phyloP scores from a whole-genome alignment of 1,140 invertebrate genomes.

The Atta colombica region DNA sequence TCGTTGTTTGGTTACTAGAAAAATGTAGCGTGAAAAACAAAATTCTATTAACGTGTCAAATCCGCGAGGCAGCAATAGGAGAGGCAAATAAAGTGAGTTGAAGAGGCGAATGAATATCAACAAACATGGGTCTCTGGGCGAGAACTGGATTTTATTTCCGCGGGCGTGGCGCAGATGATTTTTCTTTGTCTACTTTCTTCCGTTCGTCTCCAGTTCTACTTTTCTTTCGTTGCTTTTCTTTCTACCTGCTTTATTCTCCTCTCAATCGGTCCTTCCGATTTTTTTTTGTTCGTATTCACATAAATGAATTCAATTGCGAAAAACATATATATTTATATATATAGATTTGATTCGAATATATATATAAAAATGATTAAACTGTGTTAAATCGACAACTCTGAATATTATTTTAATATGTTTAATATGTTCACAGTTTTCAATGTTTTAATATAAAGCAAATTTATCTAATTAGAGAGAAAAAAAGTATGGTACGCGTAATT shows the following conservation, averaged over 20 bases:
- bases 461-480: neutral
- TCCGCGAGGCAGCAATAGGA: constrained; percentile 29
- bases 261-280: constrained; percentile 7
- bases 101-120: constrained; percentile 77
- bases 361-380: neutral
- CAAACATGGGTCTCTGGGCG: constrained; percentile 56
- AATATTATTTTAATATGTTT: too few relatives aligned
- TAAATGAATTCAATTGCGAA: constrained; percentile 35
- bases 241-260: neutral
- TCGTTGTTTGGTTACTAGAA: constrained; percentile 23
- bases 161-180: constrained; percentile 68
- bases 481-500: neutral
- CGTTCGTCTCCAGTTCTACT: neutral
- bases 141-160: constrained; percentile 73
- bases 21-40: constrained; percentile 35
- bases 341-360: too few relatives aligned
- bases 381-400: neutral
- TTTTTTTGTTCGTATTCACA: constrained; percentile 8
- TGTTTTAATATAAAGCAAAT: neutral
- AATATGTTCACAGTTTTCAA: too few relatives aligned
- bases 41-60: constrained; percentile 58
- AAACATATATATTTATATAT: neutral
- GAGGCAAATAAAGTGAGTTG: constrained; percentile 61
- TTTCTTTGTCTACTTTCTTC: constrained; percentile 46
- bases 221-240: constrained; percentile 7